Conservation (phyloP, 2,888 invertebrate species). For the Graphium colonna region DNA sequence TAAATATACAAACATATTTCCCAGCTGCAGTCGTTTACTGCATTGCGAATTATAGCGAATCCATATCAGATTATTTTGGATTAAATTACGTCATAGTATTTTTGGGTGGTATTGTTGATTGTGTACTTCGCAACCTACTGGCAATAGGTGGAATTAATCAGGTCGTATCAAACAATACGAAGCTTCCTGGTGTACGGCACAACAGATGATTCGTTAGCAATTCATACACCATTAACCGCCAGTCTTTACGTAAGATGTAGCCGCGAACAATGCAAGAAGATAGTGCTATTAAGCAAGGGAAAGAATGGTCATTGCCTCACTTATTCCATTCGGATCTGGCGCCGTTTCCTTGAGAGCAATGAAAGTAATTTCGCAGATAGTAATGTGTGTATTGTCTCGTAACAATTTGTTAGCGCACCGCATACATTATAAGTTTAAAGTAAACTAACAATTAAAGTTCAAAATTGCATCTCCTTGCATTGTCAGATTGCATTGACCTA, state of each 20-base stretch:
- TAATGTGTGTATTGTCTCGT: slow-evolving; percentile 45
- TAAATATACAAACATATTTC: not conserved
- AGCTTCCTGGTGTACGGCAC: slow-evolving; percentile 60
- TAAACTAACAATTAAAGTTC: not conserved
- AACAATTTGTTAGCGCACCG: slow-evolving; percentile 10
- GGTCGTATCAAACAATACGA: slow-evolving; percentile 53
- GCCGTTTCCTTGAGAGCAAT: slow-evolving; percentile 58
- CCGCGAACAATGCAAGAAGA: slow-evolving; percentile 67
- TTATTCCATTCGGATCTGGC: slow-evolving; percentile 57
- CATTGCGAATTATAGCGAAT: slow-evolving; percentile 12
- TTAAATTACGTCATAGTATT: too few species aligned
- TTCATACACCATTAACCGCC: slow-evolving; percentile 68
- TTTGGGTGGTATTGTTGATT: slow-evolving; percentile 24
- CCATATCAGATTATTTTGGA: too few species aligned
- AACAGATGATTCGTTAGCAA: slow-evolving; percentile 58
- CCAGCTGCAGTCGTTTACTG: not conserved
- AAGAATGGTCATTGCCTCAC: slow-evolving; percentile 72
- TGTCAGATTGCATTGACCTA: too few species aligned
- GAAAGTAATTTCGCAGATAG: slow-evolving; percentile 56
- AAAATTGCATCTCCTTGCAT: too few species aligned
- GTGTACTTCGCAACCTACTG: slow-evolving; percentile 7
- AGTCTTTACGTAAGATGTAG: slow-evolving; percentile 61
- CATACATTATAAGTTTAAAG: not conserved
- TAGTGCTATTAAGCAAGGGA: slow-evolving; percentile 62
- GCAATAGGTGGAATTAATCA: slow-evolving; percentile 30